Conservation (phyloP, 2,888 invertebrate species). For the Ferrisia virgata region DNA sequence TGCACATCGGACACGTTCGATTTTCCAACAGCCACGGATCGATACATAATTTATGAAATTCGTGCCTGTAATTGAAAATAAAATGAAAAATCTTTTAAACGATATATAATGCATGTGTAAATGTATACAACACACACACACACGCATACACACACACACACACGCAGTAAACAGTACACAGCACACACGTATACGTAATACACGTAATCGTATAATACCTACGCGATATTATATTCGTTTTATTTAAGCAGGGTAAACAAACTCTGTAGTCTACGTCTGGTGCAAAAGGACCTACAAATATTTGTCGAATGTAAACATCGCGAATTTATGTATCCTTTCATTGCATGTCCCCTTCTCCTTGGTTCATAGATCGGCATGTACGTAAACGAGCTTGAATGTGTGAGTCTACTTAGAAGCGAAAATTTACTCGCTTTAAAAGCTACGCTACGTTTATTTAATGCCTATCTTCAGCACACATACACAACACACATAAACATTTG, state of each 20-base stretch:
- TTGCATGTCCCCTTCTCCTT: too few species aligned
- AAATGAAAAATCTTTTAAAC: conserved; percentile 15
- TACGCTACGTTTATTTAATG: neutral
- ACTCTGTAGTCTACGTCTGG: neutral
- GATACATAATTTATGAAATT: conserved; percentile 93
- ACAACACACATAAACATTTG: neutral
- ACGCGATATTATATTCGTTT: conserved; percentile 18
- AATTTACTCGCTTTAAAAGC: conserved; percentile 1
- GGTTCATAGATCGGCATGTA: neutral
- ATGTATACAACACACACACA: neutral
- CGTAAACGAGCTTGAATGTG: neutral
- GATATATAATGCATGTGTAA: neutral
- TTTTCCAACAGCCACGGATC: conserved; percentile 95
- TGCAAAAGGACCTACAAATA: conserved; percentile 15
- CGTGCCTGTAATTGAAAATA: conserved; percentile 66
- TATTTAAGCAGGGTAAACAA: conserved; percentile 25
- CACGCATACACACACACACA: neutral
- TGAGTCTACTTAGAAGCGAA: neutral
- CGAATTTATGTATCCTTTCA: conserved; percentile 17
- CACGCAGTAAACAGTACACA: neutral
- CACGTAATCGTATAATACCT: neutral
- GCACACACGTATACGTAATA: neutral
- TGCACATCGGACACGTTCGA: conserved; percentile 95
- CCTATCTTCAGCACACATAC: neutral
- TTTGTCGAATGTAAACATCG: conserved; percentile 13